These are phyloP conservation scores for Chrysomallon squamiferum DNA, from an alignment of 1,140 invertebrate genomes.

Conservation along the genomic window DNA sequence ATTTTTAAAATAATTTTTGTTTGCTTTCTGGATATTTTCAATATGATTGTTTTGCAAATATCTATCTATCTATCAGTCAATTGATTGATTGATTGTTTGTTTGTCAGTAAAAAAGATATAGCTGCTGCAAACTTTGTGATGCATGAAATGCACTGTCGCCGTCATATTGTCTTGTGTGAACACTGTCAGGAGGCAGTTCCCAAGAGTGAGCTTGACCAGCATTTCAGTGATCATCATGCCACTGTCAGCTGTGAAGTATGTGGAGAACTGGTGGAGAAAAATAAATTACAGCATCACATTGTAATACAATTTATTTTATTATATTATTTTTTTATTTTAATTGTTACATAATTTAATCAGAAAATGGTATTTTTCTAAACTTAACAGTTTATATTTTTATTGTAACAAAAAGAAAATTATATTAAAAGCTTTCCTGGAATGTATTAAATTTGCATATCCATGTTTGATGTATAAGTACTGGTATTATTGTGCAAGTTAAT, in stretches of 20 bases:
- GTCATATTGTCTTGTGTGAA: constrained; percentile 63
- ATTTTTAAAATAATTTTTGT: background rate
- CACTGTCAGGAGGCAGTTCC: constrained; percentile 64
- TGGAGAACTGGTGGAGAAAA: constrained; percentile 58
- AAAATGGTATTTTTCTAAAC: background rate
- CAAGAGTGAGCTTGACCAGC: constrained; percentile 57
- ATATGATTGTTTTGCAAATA: no score
- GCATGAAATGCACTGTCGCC: constrained; percentile 65
- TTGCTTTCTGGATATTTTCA: background rate
- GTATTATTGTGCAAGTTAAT: no score
- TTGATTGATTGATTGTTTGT: no score
- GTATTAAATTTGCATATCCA: no score
- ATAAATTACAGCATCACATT: constrained; percentile 62
- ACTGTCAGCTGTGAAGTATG: constrained; percentile 62
- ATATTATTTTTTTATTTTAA: background rate
- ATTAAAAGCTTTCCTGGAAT: no score
- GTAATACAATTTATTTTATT: no score
- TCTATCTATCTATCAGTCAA: no score
- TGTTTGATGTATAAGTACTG: no score
- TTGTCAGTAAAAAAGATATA: constrained; percentile 63
- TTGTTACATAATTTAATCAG: background rate
- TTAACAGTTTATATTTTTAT: background rate
- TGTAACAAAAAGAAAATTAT: no score
- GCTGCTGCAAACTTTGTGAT: constrained; percentile 62
- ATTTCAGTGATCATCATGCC: constrained; percentile 61